Percentiles rank a stretch among this genome's conserved stretches.
phyloP scores from a whole-genome alignment of 2,113 vertebrate genomes.

The Laterallus jamaicensis region DNA sequence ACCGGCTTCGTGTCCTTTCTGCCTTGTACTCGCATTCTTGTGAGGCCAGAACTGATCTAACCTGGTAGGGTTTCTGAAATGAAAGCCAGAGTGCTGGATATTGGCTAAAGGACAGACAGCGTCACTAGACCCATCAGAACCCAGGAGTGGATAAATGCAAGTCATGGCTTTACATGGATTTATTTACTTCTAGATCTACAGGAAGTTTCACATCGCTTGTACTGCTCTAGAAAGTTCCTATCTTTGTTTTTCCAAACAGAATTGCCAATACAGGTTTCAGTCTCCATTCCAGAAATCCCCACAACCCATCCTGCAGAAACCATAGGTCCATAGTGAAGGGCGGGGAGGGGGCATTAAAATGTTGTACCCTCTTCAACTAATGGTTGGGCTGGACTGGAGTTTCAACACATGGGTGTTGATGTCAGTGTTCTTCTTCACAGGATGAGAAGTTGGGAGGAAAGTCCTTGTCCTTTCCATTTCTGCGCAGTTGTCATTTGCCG shows the following conservation, averaged over 20 bases:
- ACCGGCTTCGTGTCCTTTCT: background rate
- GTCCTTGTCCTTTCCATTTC: background rate
- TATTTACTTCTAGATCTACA: background rate
- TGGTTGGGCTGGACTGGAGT: background rate
- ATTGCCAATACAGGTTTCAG: background rate
- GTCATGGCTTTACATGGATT: background rate
- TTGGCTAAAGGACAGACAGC: background rate
- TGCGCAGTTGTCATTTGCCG: background rate
- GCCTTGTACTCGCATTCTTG: background rate
- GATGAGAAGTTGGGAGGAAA: background rate
- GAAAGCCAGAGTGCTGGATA: background rate
- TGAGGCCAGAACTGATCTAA: background rate
- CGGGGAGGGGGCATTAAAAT: background rate
- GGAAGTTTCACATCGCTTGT: background rate
- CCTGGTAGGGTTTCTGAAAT: background rate
- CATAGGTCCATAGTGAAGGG: background rate
- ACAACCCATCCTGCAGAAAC: background rate
- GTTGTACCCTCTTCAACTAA: background rate
- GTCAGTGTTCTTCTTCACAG: background rate
- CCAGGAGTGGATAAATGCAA: background rate
- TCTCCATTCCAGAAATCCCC: background rate
- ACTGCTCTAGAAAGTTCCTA: background rate
- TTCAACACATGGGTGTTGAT: background rate
- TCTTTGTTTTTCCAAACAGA: background rate
- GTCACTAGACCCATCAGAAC: background rate